A percentile compares a stretch with the other conserved stretches of the same genome.
Conservation (phyloP, 23 tunicate species). For the Trididemnum nubilum region DNA sequence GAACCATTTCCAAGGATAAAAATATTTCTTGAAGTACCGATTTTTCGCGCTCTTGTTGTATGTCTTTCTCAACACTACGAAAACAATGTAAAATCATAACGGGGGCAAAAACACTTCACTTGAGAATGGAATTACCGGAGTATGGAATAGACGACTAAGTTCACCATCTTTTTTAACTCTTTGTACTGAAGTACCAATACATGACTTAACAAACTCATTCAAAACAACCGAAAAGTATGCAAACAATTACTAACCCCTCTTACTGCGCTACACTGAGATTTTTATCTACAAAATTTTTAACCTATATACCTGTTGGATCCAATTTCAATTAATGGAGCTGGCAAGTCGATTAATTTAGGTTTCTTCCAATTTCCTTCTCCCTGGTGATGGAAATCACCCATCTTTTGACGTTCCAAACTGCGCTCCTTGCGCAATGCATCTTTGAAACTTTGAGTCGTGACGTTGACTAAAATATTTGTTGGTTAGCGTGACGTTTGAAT, state of each 20-base stretch:
- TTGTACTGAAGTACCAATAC: too few species aligned
- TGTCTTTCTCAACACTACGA: conserved; percentile 76
- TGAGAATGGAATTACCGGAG: too few species aligned
- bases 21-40: conserved; percentile 75
- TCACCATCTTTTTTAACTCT: too few species aligned
- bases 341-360: conserved; percentile 50
- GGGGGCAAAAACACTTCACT: too few species aligned
- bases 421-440: conserved; percentile 84
- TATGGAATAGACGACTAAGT: too few species aligned
- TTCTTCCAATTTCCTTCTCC: conserved; percentile 63
- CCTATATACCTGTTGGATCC: conserved; percentile 81
- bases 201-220: too few species aligned
- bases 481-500: too few species aligned
- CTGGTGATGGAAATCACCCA: conserved; percentile 62
- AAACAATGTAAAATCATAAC: too few species aligned
- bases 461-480: conserved; percentile 75
- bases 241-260: too few species aligned
- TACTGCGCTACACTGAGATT: too few species aligned
- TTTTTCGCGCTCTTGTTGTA: conserved; percentile 79
- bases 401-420: conserved; percentile 51
- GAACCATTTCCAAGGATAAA: conserved; percentile 76
- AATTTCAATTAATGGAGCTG: conserved; percentile 38
- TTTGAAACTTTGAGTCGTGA: conserved; percentile 87
- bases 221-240: too few species aligned
- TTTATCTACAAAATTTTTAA: too few species aligned